phyloP scores from a whole-genome alignment of 2,113 vertebrate species.

The Percina caprodes region DNA sequence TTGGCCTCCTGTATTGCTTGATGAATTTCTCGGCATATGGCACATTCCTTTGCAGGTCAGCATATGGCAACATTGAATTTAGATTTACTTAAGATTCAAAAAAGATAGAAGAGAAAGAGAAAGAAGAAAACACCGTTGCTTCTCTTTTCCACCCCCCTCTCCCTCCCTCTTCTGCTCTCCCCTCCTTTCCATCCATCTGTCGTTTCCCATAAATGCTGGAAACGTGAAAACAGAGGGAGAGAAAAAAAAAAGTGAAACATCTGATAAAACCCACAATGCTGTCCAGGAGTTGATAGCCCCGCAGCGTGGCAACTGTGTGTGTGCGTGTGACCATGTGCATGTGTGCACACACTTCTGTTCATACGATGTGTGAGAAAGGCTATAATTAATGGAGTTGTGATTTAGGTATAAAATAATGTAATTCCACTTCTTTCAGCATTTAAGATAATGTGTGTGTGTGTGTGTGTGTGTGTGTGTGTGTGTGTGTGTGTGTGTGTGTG shows the following conservation, averaged over 20 bases:
- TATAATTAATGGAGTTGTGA: slow-evolving; percentile 15
- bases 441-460: neutral
- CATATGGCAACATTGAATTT: slow-evolving; percentile 70
- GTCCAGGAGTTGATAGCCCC: slow-evolving; percentile 30
- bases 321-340: slow-evolving; percentile 15
- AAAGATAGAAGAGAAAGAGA: slow-evolving; percentile 20
- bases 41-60: slow-evolving; percentile 68
- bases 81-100: slow-evolving; percentile 63
- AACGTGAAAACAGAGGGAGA: slow-evolving; percentile 55
- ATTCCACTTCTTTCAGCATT: slow-evolving; percentile 3
- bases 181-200: slow-evolving; percentile 76
- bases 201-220: slow-evolving; percentile 47
- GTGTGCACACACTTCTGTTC: slow-evolving; percentile 13
- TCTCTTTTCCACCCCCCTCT: neutral
- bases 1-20: slow-evolving; percentile 50
- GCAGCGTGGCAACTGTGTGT: slow-evolving; percentile 40
- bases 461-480: neutral
- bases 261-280: slow-evolving; percentile 54
- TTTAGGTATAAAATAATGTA: slow-evolving; percentile 13
- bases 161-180: slow-evolving; percentile 3
- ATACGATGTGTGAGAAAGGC: slow-evolving; percentile 14
- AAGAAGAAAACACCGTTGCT: slow-evolving; percentile 16
- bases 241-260: slow-evolving; percentile 54
- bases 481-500: neutral
- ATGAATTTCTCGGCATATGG: slow-evolving; percentile 72